Conservation (phyloP, 1,140 invertebrate species). For the Mercenaria mercenaria region DNA sequence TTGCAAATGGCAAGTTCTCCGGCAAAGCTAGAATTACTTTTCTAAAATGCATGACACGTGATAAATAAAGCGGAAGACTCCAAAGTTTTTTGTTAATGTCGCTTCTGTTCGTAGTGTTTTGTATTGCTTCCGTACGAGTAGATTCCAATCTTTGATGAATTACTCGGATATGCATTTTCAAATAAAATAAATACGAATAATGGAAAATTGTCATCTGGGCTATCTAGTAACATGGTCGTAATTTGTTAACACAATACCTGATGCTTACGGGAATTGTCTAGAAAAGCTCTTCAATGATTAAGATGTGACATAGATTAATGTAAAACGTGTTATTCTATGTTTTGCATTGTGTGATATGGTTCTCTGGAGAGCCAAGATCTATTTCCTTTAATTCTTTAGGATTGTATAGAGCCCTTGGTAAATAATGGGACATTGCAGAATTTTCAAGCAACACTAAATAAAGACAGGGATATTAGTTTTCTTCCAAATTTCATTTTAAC, state of each 20-base stretch:
- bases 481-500: conserved; percentile 8
- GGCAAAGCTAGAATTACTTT: not conserved
- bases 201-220: not conserved
- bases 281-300: conserved; percentile 22
- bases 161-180: conserved; percentile 1
- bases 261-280: conserved; percentile 33
- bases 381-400: not conserved
- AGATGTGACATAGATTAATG: conserved; percentile 23
- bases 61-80: conserved; percentile 8
- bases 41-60: conserved; percentile 9
- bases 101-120: not conserved
- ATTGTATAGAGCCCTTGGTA: not conserved
- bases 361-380: not conserved
- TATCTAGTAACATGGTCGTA: conserved; percentile 20
- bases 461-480: not conserved
- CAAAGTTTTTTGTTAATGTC: not conserved
- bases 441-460: not conserved
- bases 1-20: not conserved
- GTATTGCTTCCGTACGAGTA: not conserved
- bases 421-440: not conserved
- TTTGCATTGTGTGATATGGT: conserved; percentile 6
- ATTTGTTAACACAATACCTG: conserved; percentile 32
- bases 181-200: conserved; percentile 37
- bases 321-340: conserved; percentile 16
- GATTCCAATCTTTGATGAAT: conserved; percentile 4